Evolutionary conservation across 2,888 invertebrate genomes (phyloP).

Genomic region (Entomobrya multifasciata): DNA sequence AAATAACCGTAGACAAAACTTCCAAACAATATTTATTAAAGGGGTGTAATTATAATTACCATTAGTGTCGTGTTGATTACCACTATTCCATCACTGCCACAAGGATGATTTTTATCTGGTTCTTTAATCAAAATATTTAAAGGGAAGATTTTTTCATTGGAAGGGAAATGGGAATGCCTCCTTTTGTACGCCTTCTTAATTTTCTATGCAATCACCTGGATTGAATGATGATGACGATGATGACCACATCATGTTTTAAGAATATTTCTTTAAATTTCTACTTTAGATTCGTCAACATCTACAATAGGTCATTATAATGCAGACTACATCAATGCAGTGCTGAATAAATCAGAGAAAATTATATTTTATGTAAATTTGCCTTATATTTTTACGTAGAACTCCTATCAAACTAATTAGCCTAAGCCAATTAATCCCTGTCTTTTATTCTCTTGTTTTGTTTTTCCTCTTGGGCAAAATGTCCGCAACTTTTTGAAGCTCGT

Average conservation of each 20-base stretch:
- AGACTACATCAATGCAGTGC: no score
- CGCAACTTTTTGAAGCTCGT: constrained; percentile 3
- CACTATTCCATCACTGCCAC: background rate
- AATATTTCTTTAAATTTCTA: no score
- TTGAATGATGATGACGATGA: background rate
- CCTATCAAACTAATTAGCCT: constrained; percentile 35
- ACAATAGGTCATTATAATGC: no score
- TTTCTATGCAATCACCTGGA: constrained; percentile 6
- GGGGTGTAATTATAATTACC: constrained; percentile 68
- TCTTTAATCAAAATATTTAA: constrained; percentile 36
- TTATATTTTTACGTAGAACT: background rate
- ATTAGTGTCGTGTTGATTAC: constrained; percentile 64
- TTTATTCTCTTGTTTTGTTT: background rate
- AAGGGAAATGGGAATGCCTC: background rate
- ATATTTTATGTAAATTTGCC: no score
- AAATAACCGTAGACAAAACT: background rate
- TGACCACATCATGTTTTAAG: no score
- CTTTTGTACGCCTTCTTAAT: constrained; percentile 28
- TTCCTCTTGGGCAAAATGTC: constrained; percentile 4
- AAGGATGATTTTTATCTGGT: constrained; percentile 32
- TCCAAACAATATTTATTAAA: constrained; percentile 45
- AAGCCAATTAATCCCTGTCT: constrained; percentile 35
- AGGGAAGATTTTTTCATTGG: background rate
- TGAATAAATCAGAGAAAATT: no score
- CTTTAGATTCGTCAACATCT: no score